Evolutionary conservation across 2,888 invertebrate genomes (phyloP).

Genomic region (Candidula unifasciata): DNA sequence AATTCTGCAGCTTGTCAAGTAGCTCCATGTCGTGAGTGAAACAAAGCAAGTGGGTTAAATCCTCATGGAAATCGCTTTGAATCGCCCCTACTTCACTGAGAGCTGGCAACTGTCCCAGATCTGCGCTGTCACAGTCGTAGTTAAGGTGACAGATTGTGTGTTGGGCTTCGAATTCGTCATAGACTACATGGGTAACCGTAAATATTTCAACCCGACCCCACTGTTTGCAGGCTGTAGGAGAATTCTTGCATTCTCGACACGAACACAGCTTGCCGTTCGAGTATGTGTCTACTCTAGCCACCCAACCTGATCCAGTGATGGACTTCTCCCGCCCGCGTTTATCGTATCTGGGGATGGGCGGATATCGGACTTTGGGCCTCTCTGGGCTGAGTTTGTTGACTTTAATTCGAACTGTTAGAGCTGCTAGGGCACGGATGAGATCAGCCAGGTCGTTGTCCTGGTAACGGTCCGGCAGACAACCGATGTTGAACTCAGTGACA

Average conservation of each 20-base stretch:
- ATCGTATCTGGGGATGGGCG: background rate
- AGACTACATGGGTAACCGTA: background rate
- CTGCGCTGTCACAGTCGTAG: background rate
- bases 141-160: background rate
- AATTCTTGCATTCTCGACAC: background rate
- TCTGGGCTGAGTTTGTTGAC: background rate
- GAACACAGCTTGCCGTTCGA: background rate
- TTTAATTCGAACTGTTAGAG: background rate
- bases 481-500: background rate
- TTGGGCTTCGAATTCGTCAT: background rate
- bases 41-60: background rate
- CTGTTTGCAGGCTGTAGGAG: background rate
- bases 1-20: background rate
- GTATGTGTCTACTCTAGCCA: background rate
- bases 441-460: background rate
- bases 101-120: background rate
- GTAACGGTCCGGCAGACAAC: background rate
- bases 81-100: background rate
- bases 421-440: background rate
- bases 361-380: background rate
- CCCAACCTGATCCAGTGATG: background rate
- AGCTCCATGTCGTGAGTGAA: background rate
- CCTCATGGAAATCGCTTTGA: background rate
- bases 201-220: background rate
- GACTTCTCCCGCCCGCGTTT: background rate